Percentiles rank a stretch among this genome's conserved stretches.
Evolutionary conservation across 2,888 invertebrate species (phyloP).

Genomic region (Melieria omissa): DNA sequence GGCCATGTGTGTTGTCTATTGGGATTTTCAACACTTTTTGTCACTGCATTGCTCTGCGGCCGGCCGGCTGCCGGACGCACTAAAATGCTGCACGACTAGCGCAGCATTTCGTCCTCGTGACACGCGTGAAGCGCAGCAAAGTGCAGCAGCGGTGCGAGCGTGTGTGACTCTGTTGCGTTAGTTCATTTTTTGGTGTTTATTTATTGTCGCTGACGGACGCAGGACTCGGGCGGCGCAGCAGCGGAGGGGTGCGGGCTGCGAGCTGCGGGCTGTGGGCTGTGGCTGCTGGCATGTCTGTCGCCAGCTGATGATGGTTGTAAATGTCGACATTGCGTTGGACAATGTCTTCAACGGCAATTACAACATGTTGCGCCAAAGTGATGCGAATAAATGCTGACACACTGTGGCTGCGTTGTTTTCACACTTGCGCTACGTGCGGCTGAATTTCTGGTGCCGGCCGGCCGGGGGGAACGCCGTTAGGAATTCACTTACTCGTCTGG

Average conservation of each 20-base stretch:
- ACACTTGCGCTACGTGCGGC: too few relatives aligned
- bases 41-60: conserved; percentile 26
- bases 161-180: conserved; percentile 26
- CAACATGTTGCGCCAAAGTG: conserved; percentile 53
- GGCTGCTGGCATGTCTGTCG: conserved; percentile 35
- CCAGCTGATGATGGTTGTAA: conserved; percentile 57
- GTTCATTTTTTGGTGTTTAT: conserved; percentile 33
- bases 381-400: conserved; percentile 58
- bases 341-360: conserved; percentile 63
- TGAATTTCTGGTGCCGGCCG: too few relatives aligned
- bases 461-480: too few relatives aligned
- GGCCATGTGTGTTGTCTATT: conserved; percentile 25
- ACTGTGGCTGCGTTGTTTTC: conserved; percentile 23
- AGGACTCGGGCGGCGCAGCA: conserved; percentile 22
- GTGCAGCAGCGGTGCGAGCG: conserved; percentile 11
- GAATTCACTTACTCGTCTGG: too few relatives aligned
- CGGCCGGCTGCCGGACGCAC: conserved; percentile 42
- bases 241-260: neutral
- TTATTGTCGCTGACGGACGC: conserved; percentile 28
- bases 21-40: conserved; percentile 30
- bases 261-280: neutral
- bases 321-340: conserved; percentile 57
- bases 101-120: conserved; percentile 50
- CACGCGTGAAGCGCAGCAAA: conserved; percentile 7
- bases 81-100: conserved; percentile 38